phyloP scores from a whole-genome alignment of 2,797 vertebrate species.

The Sebastes iracundus region DNA sequence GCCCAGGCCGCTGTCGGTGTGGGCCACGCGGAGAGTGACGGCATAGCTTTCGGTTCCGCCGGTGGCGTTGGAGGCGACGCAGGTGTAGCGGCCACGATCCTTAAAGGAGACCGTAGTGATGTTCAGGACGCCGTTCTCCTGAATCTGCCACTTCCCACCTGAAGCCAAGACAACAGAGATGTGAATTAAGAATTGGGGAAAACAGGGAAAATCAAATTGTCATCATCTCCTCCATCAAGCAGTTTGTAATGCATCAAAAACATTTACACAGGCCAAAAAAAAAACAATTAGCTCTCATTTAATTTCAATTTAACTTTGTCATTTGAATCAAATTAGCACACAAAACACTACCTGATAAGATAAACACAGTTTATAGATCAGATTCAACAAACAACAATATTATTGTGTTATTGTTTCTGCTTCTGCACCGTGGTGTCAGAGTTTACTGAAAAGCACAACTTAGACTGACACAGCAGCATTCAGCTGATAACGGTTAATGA shows the following conservation, averaged over 20 bases:
- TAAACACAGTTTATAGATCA: background rate
- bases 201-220: background rate
- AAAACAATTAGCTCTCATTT: background rate
- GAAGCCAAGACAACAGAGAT: background rate
- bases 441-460: too few relatives aligned
- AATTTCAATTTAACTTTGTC: background rate
- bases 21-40: slow-evolving; percentile 89
- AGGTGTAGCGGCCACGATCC: slow-evolving; percentile 93
- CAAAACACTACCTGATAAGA: background rate
- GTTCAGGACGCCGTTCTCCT: slow-evolving; percentile 84
- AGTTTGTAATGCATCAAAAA: background rate
- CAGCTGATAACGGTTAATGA: background rate
- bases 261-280: background rate
- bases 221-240: background rate
- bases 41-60: slow-evolving; percentile 80
- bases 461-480: background rate
- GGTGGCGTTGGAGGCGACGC: slow-evolving; percentile 57
- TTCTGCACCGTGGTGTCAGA: background rate
- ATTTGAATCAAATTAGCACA: background rate
- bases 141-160: slow-evolving; percentile 88
- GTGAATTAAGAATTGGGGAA: accelerated
- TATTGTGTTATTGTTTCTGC: too few relatives aligned
- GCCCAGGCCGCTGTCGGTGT: slow-evolving; percentile 90
- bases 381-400: background rate
- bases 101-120: slow-evolving; percentile 88